Evolutionary conservation across 2,113 vertebrate species (phyloP), one percentile per base, ranked within the genome.

Genomic region (Gasterosteus nipponicus): DNA sequence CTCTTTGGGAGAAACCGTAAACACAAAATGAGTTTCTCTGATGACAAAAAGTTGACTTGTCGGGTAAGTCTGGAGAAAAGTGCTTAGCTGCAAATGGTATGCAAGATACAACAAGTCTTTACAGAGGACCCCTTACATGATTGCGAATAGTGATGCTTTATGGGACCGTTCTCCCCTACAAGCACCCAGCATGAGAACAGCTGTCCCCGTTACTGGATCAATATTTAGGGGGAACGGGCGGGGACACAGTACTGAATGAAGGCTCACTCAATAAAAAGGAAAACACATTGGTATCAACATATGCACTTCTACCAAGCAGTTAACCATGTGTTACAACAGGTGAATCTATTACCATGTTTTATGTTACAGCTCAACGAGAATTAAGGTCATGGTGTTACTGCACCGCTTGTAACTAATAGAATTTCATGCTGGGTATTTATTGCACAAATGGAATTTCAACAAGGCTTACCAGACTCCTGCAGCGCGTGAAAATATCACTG

Each of bases 211-310:
- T 49, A 41, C 16, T 59, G 41, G 73, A 82, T 78, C 60, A 66
- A 33, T 35, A 75, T 31, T 47, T 26, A 26, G 14, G 31, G 56
- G 7, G 26, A 0, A 33, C 22, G 22, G 22, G 22, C 22, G 39
- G 62, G 38, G 29, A 19, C 8, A 51, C 10, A 7, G 2, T 12
- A 73, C n/a, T 59, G 72, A 82, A 53, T 78, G 71, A 77, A 85
- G 59, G 58, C 75, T 86, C 68, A 84, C 86, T 80, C 72, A 80
- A 68, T 72, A 65, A 78, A 61, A 79, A 7, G 68, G 38, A 80
- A 89, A 88, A 86, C 75, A 80, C 14, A 73, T 10, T 60, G 33
- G 47, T 56, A 63, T 86, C 69, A 70, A 87, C 85, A 84, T 69
- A 85, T 60, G 56, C 35, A 46, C 57, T 67, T 61, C 74, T 57